A percentile compares a stretch with the other conserved stretches of the same genome.
phyloP scores from a whole-genome alignment of 2,888 invertebrate genomes.

The Coleophora deauratella region DNA sequence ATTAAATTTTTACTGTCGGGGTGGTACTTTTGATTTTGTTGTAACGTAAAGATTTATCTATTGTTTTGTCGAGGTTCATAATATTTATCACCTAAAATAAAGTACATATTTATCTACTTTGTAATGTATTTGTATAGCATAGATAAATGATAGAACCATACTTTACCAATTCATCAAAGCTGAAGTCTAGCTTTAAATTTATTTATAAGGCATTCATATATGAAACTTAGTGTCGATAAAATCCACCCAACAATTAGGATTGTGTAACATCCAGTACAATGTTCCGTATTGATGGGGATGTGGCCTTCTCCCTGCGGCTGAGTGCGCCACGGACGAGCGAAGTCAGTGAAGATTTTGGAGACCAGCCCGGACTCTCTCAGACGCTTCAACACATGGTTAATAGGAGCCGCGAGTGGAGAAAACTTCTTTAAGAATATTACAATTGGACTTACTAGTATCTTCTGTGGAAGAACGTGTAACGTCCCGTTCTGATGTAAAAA shows the following conservation, averaged over 20 bases:
- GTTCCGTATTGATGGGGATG: constrained; percentile 34
- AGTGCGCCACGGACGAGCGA: constrained; percentile 14
- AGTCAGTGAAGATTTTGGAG: constrained; percentile 33
- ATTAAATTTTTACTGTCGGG: too few species aligned
- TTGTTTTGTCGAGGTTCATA: too few species aligned
- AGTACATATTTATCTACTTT: too few species aligned
- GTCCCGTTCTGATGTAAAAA: constrained; percentile 25
- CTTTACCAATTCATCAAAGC: background rate
- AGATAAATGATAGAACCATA: too few species aligned
- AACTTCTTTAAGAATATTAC: constrained; percentile 52
- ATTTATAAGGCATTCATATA: constrained; percentile 33
- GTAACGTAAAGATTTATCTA: too few species aligned
- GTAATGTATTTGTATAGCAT: too few species aligned
- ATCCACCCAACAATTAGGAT: constrained; percentile 44
- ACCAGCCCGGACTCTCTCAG: constrained; percentile 41
- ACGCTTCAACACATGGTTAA: constrained; percentile 34
- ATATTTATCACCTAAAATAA: too few species aligned
- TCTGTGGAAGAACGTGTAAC: constrained; percentile 37
- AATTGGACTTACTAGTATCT: constrained; percentile 34
- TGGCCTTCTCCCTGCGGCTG: constrained; percentile 14
- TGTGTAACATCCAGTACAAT: constrained; percentile 48
- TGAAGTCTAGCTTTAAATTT: constrained; percentile 11
- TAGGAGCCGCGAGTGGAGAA: constrained; percentile 35
- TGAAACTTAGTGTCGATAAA: constrained; percentile 31
- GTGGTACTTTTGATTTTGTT: too few species aligned